These are phyloP conservation scores for Hyperoplus immaculatus DNA, from an alignment of 2,797 vertebrate species.

Conservation along the genomic window DNA sequence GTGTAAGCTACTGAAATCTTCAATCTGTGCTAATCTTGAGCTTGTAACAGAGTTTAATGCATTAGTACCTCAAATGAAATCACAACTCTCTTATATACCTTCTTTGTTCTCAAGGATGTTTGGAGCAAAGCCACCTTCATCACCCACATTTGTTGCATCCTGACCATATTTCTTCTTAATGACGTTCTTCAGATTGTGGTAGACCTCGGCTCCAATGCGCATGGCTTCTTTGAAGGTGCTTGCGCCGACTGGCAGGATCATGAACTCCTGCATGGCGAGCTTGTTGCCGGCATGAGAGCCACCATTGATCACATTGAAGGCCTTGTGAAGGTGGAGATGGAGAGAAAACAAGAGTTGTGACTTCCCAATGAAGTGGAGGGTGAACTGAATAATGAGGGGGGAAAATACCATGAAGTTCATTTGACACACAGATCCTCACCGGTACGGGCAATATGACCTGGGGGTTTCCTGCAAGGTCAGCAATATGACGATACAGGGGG, in stretches of 20 bases:
- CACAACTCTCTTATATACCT: conserved; percentile 79
- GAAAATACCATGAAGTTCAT: not conserved
- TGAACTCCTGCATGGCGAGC: conserved; percentile 98
- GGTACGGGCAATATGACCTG: conserved; percentile 96
- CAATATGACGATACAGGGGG: conserved; percentile 95
- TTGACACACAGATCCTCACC: conserved; percentile 81
- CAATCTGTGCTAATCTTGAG: no score
- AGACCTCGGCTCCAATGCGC: conserved; percentile 96
- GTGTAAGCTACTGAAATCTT: no score
- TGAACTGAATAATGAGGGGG: not conserved
- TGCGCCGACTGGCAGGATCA: conserved; percentile 95
- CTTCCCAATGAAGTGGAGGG: not conserved
- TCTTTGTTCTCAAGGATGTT: conserved; percentile 98
- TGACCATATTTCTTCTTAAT: conserved; percentile 98
- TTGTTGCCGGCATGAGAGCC: conserved; percentile 98
- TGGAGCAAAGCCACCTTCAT: conserved; percentile 97
- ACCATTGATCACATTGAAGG: conserved; percentile 97
- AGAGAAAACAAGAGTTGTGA: not conserved
- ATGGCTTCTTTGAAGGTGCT: conserved; percentile 93
- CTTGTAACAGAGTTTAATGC: not conserved
- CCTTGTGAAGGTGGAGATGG: conserved; percentile 76
- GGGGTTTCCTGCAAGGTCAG: conserved; percentile 93
- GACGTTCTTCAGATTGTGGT: conserved; percentile 97
- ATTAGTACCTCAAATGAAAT: not conserved
- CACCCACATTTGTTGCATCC: conserved; percentile 96